Percentiles rank a stretch among this genome's conserved stretches.
Evolutionary conservation across 2,797 vertebrate species (phyloP).

Genomic region (Halcyon chelicuti): DNA sequence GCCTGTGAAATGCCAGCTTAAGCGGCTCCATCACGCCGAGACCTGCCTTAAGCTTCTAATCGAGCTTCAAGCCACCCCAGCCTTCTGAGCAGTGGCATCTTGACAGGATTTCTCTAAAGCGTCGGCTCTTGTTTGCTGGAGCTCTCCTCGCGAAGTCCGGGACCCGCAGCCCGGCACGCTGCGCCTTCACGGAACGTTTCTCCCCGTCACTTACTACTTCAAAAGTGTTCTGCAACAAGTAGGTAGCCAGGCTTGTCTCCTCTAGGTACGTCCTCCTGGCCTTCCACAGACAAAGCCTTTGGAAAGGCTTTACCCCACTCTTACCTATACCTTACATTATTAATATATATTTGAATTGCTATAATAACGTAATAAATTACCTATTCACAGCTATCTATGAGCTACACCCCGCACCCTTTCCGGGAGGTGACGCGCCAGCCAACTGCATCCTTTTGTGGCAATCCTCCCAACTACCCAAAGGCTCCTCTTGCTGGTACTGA

Average conservation of each 20-base stretch:
- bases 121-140: background rate
- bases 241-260: background rate
- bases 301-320: background rate
- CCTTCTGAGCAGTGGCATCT: background rate
- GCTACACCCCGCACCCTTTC: background rate
- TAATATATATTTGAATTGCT: background rate
- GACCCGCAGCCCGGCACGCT: background rate
- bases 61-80: background rate
- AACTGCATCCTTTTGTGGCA: background rate
- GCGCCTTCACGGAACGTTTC: background rate
- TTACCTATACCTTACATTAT: background rate
- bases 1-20: background rate
- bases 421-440: background rate
- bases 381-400: background rate
- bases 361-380: background rate
- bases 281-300: background rate
- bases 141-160: background rate
- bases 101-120: background rate
- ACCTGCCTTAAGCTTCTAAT: background rate
- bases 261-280: background rate
- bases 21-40: background rate
- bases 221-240: background rate
- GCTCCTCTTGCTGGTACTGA: background rate
- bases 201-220: background rate
- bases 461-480: background rate